phyloP scores from a whole-genome alignment of 2,888 invertebrate species.

The Gymnosoma rotundatum region DNA sequence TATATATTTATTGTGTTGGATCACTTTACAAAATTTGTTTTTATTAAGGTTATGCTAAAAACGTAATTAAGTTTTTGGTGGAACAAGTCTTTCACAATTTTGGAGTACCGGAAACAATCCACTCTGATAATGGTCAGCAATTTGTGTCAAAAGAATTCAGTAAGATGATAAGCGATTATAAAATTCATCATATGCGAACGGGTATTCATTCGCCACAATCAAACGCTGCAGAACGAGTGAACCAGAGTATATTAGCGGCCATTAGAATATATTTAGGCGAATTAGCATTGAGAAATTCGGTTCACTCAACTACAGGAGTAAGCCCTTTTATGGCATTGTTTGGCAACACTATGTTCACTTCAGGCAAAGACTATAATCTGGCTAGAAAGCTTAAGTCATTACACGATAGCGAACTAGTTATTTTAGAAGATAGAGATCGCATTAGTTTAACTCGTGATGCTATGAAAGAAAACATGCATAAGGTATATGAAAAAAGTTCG shows the following conservation, averaged over 20 bases:
- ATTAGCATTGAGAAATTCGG: not conserved
- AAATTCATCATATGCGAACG: not conserved
- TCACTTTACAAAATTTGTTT: too few relatives aligned
- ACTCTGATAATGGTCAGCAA: conserved; percentile 1
- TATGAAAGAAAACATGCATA: too few relatives aligned
- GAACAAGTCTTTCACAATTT: not conserved
- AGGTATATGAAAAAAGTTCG: too few relatives aligned
- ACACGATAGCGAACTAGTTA: too few relatives aligned
- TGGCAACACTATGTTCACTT: conserved; percentile 14
- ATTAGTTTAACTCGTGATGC: too few relatives aligned
- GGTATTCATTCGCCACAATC: not conserved
- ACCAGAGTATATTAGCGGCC: not conserved
- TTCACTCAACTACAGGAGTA: not conserved
- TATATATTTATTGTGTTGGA: too few relatives aligned
- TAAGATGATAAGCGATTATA: not conserved
- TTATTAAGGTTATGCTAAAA: too few relatives aligned
- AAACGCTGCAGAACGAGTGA: not conserved
- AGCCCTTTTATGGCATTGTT: conserved; percentile 1
- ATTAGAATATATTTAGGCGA: not conserved
- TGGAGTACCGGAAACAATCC: not conserved
- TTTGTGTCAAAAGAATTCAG: not conserved
- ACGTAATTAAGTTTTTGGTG: not conserved
- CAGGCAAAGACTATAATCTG: too few relatives aligned
- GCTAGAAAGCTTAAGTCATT: too few relatives aligned
- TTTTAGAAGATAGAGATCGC: too few relatives aligned